Percentiles rank a stretch among this genome's conserved stretches.
Conservation (phyloP, 2,797 vertebrate genomes). For the Lacerta viridis region DNA sequence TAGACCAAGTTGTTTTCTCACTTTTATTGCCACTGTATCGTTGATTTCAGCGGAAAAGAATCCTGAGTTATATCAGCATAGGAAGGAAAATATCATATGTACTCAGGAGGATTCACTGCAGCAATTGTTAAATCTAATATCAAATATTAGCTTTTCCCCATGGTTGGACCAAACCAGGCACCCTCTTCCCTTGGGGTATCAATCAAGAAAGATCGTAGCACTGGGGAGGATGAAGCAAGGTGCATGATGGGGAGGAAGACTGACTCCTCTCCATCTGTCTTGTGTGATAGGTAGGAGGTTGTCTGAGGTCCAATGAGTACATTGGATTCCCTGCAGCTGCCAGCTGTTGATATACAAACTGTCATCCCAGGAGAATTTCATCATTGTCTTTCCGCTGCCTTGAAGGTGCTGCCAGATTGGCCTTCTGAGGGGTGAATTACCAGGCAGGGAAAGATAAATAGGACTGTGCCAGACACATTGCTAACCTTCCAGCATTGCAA, state of each 20-base stretch:
- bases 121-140: background rate
- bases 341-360: constrained; percentile 43
- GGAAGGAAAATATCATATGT: background rate
- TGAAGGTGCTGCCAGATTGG: constrained; percentile 44
- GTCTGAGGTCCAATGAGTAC: constrained; percentile 16
- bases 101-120: background rate
- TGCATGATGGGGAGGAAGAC: background rate
- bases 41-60: background rate
- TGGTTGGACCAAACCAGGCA: background rate
- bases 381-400: constrained; percentile 33
- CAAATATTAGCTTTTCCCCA: background rate
- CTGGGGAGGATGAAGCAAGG: background rate
- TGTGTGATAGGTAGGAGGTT: background rate
- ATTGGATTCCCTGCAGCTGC: constrained; percentile 33
- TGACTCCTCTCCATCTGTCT: background rate
- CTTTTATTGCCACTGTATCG: background rate
- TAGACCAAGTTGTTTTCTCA: background rate
- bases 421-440: constrained; percentile 56
- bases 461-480: constrained; percentile 24
- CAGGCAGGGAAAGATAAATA: constrained; percentile 65
- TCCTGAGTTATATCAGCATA: background rate
- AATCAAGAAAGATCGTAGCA: background rate
- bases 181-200: background rate
- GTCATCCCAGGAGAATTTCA: constrained; percentile 24
- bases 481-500: constrained; percentile 41